phyloP scores from a whole-genome alignment of 2,113 vertebrate genomes.

The Amphiprion percula region DNA sequence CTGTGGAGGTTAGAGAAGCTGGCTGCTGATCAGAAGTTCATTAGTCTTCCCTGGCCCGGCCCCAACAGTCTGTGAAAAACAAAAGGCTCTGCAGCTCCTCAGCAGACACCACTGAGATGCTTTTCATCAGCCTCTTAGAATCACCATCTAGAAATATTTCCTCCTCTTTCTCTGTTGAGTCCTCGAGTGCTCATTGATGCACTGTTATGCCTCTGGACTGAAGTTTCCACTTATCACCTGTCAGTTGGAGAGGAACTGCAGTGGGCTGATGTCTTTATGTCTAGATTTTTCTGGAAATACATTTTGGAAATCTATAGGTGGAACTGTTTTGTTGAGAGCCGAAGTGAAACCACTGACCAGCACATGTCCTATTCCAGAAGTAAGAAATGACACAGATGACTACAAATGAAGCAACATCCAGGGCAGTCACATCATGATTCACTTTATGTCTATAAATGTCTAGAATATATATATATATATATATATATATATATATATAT shows the following conservation, averaged over 20 bases:
- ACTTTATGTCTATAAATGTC: too few relatives aligned
- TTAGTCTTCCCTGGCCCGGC: slow-evolving; percentile 43
- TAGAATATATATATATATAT: too few relatives aligned
- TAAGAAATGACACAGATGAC: too few relatives aligned
- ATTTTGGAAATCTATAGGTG: not conserved
- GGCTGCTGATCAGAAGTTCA: slow-evolving; percentile 52
- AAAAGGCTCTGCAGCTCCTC: slow-evolving; percentile 29
- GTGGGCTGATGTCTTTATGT: not conserved
- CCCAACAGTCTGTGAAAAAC: slow-evolving; percentile 39
- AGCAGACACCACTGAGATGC: slow-evolving; percentile 4
- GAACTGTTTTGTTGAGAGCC: too few relatives aligned
- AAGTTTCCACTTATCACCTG: not conserved
- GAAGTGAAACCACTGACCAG: not conserved
- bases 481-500: too few relatives aligned
- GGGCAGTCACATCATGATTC: too few relatives aligned
- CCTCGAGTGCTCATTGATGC: not conserved
- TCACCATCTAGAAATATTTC: not conserved
- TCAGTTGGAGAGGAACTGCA: not conserved
- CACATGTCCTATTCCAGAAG: not conserved
- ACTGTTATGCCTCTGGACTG: not conserved
- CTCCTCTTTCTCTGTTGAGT: not conserved
- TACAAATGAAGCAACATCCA: too few relatives aligned
- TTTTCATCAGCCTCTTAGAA: not conserved
- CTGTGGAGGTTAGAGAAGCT: slow-evolving; percentile 43
- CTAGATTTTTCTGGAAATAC: not conserved